Evolutionary conservation across 2,888 invertebrate species (phyloP).

Genomic region (Eudasyphora cyanicolor): DNA sequence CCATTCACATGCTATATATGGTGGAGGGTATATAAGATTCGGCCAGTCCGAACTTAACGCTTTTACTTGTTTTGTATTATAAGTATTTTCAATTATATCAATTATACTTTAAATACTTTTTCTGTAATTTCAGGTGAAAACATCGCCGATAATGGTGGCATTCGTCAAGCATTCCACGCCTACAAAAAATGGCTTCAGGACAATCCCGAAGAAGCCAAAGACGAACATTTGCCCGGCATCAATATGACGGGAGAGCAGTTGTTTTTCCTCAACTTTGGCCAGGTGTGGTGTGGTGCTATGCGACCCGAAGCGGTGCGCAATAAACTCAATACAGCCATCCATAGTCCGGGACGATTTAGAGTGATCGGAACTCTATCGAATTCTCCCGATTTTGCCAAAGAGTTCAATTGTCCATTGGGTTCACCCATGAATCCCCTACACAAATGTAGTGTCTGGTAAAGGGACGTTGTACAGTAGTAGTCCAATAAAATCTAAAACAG

Average conservation of each 20-base stretch:
- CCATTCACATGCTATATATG: no score
- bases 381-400: conserved; percentile 87
- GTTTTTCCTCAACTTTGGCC: conserved; percentile 95
- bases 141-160: conserved; percentile 97
- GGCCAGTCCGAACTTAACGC: no score
- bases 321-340: conserved; percentile 90
- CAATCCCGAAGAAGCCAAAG: conserved; percentile 81
- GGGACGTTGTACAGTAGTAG: conserved; percentile 7
- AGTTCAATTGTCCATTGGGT: conserved; percentile 86
- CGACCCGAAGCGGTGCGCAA: conserved; percentile 90
- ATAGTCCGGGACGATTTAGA: conserved; percentile 90
- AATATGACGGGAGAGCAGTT: conserved; percentile 90
- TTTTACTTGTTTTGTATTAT: no score
- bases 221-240: conserved; percentile 86
- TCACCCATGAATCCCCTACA: conserved; percentile 89
- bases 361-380: conserved; percentile 90
- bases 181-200: conserved; percentile 88
- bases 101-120: background rate
- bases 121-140: conserved; percentile 84
- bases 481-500: conserved; percentile 25
- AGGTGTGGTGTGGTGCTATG: conserved; percentile 91
- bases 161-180: conserved; percentile 94
- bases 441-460: conserved; percentile 89
- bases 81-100: no score
- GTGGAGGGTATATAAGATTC: no score